Evolutionary conservation across 2,888 invertebrate genomes (phyloP).

Genomic region (Amphimallon solstitiale): DNA sequence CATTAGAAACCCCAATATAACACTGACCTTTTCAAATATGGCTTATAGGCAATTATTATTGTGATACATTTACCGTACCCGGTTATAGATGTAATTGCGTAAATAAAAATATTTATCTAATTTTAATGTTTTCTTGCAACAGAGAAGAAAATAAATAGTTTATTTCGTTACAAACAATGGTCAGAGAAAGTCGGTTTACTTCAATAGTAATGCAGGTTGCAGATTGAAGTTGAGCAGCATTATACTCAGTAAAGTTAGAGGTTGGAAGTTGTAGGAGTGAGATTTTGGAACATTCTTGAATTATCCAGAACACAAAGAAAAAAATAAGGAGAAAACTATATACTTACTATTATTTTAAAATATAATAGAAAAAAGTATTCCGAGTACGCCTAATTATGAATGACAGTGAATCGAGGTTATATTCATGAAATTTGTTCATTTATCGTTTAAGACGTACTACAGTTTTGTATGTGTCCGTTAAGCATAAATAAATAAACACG

Average conservation of each 20-base stretch:
- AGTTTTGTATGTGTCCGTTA: background rate
- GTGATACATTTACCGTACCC: background rate
- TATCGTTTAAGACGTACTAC: background rate
- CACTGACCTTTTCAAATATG: no score
- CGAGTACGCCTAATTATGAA: background rate
- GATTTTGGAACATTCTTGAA: constrained; percentile 10
- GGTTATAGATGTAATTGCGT: background rate
- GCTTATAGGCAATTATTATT: background rate
- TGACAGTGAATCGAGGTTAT: constrained; percentile 15
- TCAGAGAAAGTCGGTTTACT: constrained; percentile 37
- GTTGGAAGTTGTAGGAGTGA: constrained; percentile 28
- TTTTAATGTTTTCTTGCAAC: constrained; percentile 19
- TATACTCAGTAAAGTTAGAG: constrained; percentile 18
- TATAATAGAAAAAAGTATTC: background rate
- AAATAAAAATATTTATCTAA: constrained; percentile 11
- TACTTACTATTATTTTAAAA: background rate
- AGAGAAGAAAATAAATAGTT: constrained; percentile 13
- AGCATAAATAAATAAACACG: background rate
- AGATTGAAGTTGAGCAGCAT: constrained; percentile 12
- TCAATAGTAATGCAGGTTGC: constrained; percentile 38
- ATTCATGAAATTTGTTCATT: constrained; percentile 4
- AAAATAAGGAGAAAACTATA: background rate
- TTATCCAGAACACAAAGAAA: constrained; percentile 22
- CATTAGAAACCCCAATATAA: no score
- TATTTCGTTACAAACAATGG: constrained; percentile 34